Base-by-base conservation (phyloP, 1,140 invertebrate genomes). In the Mesaphorura yosii region DNA sequence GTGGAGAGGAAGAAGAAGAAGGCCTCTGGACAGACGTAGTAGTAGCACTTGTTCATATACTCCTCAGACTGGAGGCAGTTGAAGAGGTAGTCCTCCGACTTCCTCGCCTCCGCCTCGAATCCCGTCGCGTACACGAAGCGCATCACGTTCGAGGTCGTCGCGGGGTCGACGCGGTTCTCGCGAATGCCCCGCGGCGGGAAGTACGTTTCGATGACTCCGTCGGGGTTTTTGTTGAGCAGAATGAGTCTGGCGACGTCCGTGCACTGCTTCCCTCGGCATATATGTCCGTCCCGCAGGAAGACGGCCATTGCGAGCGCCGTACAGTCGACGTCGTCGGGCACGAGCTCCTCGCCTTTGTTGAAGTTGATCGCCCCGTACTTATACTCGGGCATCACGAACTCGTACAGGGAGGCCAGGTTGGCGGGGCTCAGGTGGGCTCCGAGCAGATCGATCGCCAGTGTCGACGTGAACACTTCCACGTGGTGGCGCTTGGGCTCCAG, bases 261-360 rank as follows among this genome's bases (percentile, higher is more conserved):
- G 14, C 47, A 3, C 6, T 34, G 28, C 5, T 54, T 29, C 22
- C 48, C 37, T 27, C 41, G 15, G 28, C 40, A 14, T 4, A 54
- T 2, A 14, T 28, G 7, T 7, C 52, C 45, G 12, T 54, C 52
- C 1, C 45, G 44, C 10, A 54, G 25, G 31, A 48, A 26, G 29
- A 46, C 34, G 7, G 17, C 25, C 14, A 39, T 22, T 19, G 28
- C n/a, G 2, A 54, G 23, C 14, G 17, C 42, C 0, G 52, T 54
- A 7, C 29, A 22, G 14, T 54, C 52, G 17, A 48, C 34, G 34
- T 54, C 52, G n/a, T 54, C 45, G 0, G 52, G 52, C 26, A 54
- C 31, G 1, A 48, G 20, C 10, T 38, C 25, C 14, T 37, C 31
- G 3, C 26, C 47, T 40, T 54, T 54, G 34, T 54, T 39, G 19